phyloP scores from a whole-genome alignment of 2,113 vertebrate genomes.

The Papio anubis region DNA sequence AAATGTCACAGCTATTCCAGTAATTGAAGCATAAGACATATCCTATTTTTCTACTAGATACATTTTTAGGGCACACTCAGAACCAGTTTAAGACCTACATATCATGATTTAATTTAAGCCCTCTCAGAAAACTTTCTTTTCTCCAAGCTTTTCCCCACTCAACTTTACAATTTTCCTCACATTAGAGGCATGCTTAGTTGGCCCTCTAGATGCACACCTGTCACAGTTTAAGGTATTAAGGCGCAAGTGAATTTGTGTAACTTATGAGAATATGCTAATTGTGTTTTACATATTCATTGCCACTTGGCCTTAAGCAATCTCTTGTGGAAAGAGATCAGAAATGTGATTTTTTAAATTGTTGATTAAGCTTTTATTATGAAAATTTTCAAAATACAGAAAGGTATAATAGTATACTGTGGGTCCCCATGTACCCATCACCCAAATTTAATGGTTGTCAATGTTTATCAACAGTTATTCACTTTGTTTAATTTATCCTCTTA shows the following conservation, averaged over 20 bases:
- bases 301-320: background rate
- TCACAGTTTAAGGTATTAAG: background rate
- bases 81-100: background rate
- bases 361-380: background rate
- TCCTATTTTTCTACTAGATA: background rate
- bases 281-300: background rate
- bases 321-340: background rate
- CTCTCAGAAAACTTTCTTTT: background rate
- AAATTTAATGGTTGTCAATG: background rate
- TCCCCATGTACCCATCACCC: background rate
- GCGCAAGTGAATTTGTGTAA: background rate
- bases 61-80: background rate
- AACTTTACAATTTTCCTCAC: background rate
- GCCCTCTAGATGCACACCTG: background rate
- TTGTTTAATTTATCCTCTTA: background rate
- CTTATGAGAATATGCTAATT: slow-evolving; percentile 9
- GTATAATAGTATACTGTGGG: background rate
- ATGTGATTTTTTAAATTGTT: background rate
- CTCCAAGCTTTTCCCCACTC: background rate
- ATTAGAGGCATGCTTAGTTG: background rate
- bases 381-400: slow-evolving; percentile 3
- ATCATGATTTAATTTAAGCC: background rate
- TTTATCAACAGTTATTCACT: background rate
- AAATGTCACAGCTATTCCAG: slow-evolving; percentile 36
- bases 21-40: background rate